A percentile compares a stretch with the other conserved stretches of the same genome.
phyloP scores from a whole-genome alignment of 1,140 invertebrate genomes.

The Cherax destructor region DNA sequence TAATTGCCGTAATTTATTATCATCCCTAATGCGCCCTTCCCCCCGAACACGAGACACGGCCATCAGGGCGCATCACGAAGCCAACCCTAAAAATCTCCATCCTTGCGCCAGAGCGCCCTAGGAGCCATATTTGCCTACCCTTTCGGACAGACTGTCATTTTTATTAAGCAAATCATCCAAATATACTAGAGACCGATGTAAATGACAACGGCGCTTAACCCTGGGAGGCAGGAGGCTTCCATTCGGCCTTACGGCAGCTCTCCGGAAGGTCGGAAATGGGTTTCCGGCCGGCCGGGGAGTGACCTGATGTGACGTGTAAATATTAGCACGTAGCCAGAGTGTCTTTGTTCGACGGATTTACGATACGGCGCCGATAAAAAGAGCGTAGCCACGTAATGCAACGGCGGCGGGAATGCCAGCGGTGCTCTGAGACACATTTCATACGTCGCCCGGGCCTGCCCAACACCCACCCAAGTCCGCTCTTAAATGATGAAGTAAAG shows the following conservation, averaged over 20 bases:
- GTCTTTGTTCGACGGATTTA: conserved; percentile 69
- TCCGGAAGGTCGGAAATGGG: conserved; percentile 25
- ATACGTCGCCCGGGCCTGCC: conserved; percentile 37
- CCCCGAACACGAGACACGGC: conserved; percentile 60
- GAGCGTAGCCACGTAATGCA: conserved; percentile 61
- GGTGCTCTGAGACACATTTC: conserved; percentile 36
- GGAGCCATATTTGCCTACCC: conserved; percentile 54
- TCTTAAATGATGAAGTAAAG: conserved; percentile 44
- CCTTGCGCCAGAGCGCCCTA: conserved; percentile 47
- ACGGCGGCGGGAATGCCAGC: conserved; percentile 20
- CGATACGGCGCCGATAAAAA: conserved; percentile 67
- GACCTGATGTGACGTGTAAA: conserved; percentile 67
- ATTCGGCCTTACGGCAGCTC: neutral
- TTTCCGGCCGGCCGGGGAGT: neutral
- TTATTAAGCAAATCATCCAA: conserved; percentile 70
- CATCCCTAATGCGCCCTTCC: conserved; percentile 67
- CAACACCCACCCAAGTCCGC: conserved; percentile 28
- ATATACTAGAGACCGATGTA: conserved; percentile 69
- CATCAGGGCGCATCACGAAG: conserved; percentile 59
- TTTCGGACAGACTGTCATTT: conserved; percentile 68
- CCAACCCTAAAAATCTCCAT: conserved; percentile 39
- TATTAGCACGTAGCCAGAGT: conserved; percentile 66
- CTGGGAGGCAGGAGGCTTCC: neutral
- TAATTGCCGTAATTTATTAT: conserved; percentile 70
- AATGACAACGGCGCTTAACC: conserved; percentile 67